These are phyloP conservation scores for Radopholus similis DNA, from an alignment of 1,140 invertebrate genomes.

Conservation along the genomic window DNA sequence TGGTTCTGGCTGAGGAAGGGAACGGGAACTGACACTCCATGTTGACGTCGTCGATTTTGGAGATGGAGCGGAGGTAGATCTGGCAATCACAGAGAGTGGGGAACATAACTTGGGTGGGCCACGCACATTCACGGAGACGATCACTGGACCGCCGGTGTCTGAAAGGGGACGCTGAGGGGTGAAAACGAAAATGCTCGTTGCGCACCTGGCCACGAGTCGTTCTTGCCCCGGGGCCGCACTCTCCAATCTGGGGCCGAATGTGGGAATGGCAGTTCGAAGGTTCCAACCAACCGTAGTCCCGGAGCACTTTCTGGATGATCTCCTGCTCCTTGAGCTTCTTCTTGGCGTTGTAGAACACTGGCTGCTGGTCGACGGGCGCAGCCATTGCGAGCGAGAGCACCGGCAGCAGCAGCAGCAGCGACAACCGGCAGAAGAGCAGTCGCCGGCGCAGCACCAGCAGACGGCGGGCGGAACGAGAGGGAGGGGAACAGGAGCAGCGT, in stretches of 20 bases:
- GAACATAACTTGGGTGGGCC: background rate
- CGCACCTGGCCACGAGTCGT: constrained; percentile 57
- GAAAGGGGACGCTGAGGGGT: constrained; percentile 9
- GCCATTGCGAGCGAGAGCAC: background rate
- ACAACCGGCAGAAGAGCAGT: background rate
- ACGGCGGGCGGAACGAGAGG: background rate
- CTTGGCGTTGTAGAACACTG: constrained; percentile 34
- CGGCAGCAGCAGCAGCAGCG: background rate
- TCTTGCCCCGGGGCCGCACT: constrained; percentile 51
- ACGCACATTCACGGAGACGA: constrained; percentile 69
- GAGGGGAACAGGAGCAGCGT: no score
- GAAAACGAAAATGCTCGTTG: background rate
- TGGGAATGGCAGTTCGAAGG: background rate
- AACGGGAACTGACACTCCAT: constrained; percentile 66
- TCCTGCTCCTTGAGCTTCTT: constrained; percentile 57
- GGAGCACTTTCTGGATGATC: constrained; percentile 55
- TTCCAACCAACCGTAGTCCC: constrained; percentile 44
- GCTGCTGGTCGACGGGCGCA: background rate
- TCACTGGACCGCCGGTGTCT: constrained; percentile 65
- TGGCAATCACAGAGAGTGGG: background rate
- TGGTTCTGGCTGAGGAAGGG: background rate
- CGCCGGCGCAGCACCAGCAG: background rate
- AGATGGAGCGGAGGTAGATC: constrained; percentile 88
- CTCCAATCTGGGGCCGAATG: constrained; percentile 41
- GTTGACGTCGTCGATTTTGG: constrained; percentile 97